A percentile compares a stretch with the other conserved stretches of the same genome.
Conservation (phyloP, 2,113 vertebrate species). For the Rhadina sibilatrix region DNA sequence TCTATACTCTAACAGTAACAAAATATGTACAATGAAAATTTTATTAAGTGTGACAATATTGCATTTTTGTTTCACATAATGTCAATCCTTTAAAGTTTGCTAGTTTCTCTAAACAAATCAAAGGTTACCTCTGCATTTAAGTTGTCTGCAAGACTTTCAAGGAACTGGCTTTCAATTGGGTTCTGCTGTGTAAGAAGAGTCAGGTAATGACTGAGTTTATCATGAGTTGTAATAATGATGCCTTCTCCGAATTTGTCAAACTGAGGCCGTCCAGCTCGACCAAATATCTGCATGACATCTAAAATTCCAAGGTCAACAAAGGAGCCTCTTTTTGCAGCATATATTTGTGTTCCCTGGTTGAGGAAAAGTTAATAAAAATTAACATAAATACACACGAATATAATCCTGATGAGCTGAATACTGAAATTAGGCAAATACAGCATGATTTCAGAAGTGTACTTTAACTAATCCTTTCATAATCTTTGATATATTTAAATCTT, state of each 20-base stretch:
- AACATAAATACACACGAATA: constrained; percentile 78
- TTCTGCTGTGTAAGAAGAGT: constrained; percentile 97
- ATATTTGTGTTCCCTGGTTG: constrained; percentile 96
- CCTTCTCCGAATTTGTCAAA: constrained; percentile 96
- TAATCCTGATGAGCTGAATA: constrained; percentile 75
- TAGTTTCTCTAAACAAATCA: background rate
- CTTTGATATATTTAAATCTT: constrained; percentile 75
- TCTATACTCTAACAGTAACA: background rate
- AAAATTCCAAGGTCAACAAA: constrained; percentile 98
- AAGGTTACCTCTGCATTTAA: constrained; percentile 92
- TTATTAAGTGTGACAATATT: background rate
- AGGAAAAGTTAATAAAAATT: constrained; percentile 82
- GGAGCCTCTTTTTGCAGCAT: constrained; percentile 93
- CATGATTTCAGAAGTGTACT: constrained; percentile 75
- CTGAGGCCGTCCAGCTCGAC: constrained; percentile 94
- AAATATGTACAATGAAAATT: background rate
- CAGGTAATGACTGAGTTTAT: constrained; percentile 97
- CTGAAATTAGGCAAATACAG: constrained; percentile 78
- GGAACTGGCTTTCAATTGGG: constrained; percentile 97
- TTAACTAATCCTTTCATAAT: constrained; percentile 79
- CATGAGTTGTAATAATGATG: constrained; percentile 94
- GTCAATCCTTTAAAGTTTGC: background rate
- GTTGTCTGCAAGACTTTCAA: constrained; percentile 93
- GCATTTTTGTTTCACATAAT: background rate
- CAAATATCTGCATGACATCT: constrained; percentile 99